Evolutionary conservation across 2,797 vertebrate genomes (phyloP).

Genomic region (Enteromius thamalakanensis): DNA sequence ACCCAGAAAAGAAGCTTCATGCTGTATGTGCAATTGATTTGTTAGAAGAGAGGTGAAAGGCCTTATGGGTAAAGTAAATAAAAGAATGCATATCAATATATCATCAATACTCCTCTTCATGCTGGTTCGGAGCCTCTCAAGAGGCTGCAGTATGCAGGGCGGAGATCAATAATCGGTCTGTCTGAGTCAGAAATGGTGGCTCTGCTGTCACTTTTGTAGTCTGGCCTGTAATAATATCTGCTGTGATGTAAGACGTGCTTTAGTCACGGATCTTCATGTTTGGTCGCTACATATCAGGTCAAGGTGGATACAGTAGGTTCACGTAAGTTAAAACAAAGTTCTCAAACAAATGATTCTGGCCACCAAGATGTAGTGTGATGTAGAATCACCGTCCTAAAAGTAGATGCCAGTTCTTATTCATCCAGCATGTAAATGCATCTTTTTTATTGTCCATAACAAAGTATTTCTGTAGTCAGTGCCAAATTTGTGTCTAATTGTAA

Average conservation of each 20-base stretch:
- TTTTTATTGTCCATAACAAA: neutral
- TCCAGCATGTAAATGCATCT: neutral
- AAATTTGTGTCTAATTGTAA: neutral
- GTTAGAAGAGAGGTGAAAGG: constrained; percentile 39
- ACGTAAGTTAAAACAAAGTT: constrained; percentile 2
- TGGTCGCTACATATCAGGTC: neutral
- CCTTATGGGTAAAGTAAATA: constrained; percentile 39
- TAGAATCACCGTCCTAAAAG: constrained; percentile 6
- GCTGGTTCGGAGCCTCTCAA: constrained; percentile 37
- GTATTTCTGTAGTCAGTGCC: neutral
- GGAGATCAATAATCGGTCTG: constrained; percentile 36
- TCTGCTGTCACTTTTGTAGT: constrained; percentile 26
- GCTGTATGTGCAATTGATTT: constrained; percentile 27
- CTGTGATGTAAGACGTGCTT: constrained; percentile 13
- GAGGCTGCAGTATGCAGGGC: constrained; percentile 33
- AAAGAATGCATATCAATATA: constrained; percentile 44
- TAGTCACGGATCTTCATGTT: constrained; percentile 18
- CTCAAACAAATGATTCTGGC: neutral
- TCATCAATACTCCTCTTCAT: constrained; percentile 47
- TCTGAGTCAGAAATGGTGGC: constrained; percentile 6
- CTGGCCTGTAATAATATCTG: constrained; percentile 29
- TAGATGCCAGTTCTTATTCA: neutral
- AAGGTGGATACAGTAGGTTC: neutral
- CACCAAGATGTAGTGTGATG: constrained; percentile 4
- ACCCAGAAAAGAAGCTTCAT: constrained; percentile 12